phyloP scores from a whole-genome alignment of 1,140 invertebrate genomes.

The Aphelenchoides fujianensis region DNA sequence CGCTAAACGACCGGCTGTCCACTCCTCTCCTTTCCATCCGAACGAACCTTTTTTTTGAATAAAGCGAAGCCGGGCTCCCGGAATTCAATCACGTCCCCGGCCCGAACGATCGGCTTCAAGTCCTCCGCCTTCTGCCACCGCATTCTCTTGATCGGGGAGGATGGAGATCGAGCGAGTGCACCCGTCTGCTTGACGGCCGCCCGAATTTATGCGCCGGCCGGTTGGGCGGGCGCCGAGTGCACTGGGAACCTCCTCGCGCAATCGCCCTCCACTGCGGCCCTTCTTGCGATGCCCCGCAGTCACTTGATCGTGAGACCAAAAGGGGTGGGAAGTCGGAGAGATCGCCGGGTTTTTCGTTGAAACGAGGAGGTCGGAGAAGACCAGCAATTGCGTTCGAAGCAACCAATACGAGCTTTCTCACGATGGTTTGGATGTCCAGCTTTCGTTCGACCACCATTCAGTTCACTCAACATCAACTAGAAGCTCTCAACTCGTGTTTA shows the following conservation, averaged over 20 bases:
- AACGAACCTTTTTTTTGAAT: neutral
- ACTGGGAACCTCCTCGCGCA: neutral
- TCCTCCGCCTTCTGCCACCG: neutral
- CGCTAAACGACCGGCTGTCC: neutral
- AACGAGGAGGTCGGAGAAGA: neutral
- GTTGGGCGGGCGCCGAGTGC: neutral
- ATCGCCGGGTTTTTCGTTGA: neutral
- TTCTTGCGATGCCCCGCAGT: neutral
- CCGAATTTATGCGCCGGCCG: too few species aligned
- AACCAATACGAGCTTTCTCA: too few species aligned
- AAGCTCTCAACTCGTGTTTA: too few species aligned
- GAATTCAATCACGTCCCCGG: neutral
- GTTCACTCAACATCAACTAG: too few species aligned
- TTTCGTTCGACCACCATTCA: too few species aligned
- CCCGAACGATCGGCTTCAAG: neutral
- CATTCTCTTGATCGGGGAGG: neutral
- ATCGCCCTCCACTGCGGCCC: neutral
- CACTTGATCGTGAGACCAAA: neutral
- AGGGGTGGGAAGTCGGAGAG: neutral
- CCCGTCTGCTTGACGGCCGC: too few species aligned
- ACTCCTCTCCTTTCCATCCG: neutral
- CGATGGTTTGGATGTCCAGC: too few species aligned
- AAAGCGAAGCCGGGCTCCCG: neutral
- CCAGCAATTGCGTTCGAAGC: too few species aligned
- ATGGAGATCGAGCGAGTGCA: neutral